These are phyloP conservation scores for Odontomachus brunneus DNA, from an alignment of 1,140 invertebrate species.

Conservation along the genomic window DNA sequence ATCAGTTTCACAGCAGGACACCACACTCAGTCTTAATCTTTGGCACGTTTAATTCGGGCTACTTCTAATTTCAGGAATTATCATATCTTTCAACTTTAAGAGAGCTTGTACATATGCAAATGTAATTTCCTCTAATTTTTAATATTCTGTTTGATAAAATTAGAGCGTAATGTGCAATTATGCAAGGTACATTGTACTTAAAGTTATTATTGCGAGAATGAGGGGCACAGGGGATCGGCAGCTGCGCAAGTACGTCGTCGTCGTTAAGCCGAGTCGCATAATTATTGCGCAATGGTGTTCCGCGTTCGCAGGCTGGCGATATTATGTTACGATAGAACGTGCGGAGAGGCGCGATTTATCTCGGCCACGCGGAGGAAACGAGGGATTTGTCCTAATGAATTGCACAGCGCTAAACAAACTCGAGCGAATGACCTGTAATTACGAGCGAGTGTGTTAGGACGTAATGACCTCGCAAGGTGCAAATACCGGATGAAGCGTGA, in stretches of 20 bases:
- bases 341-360: constrained; percentile 32
- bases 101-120: background rate
- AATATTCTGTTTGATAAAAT: background rate
- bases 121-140: background rate
- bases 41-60: too few species aligned
- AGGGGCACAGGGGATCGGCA: background rate
- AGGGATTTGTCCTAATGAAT: constrained; percentile 52
- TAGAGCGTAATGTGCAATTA: background rate
- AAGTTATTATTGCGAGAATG: background rate
- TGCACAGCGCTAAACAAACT: constrained; percentile 43
- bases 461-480: constrained; percentile 11
- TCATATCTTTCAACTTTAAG: background rate
- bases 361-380: constrained; percentile 36
- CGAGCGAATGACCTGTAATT: constrained; percentile 53
- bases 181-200: background rate
- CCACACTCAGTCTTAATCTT: too few species aligned
- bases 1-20: too few species aligned
- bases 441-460: constrained; percentile 21
- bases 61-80: too few species aligned
- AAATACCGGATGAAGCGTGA: constrained; percentile 10
- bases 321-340: background rate
- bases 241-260: background rate
- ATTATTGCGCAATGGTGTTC: constrained; percentile 30
- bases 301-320: background rate
- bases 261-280: background rate